Conservation (phyloP, 2,888 invertebrate genomes). For the Timandra comae region DNA sequence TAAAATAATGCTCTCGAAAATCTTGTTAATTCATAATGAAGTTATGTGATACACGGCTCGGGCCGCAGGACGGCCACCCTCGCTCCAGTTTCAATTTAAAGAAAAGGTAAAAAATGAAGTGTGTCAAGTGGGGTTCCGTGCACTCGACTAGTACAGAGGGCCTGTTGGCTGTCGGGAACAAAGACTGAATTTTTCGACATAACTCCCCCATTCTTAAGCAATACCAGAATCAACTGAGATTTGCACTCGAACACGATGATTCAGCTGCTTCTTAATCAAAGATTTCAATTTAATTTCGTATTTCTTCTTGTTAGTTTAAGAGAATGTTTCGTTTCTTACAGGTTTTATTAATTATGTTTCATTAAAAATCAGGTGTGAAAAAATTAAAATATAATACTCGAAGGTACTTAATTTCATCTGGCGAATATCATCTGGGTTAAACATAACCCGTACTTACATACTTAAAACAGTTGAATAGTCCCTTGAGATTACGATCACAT, state of each 20-base stretch:
- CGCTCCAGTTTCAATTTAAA: slow-evolving; percentile 62
- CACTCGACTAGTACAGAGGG: slow-evolving; percentile 50
- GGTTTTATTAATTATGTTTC: too few relatives aligned
- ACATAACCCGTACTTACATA: slow-evolving; percentile 8
- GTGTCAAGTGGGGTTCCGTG: slow-evolving; percentile 69
- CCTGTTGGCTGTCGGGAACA: slow-evolving; percentile 65
- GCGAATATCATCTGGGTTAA: too few relatives aligned
- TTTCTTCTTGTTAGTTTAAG: too few relatives aligned
- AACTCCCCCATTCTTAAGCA: slow-evolving; percentile 43
- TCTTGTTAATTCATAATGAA: slow-evolving; percentile 46
- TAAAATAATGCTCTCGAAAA: slow-evolving; percentile 31
- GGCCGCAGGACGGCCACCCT: slow-evolving; percentile 40
- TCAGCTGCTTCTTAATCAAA: slow-evolving; percentile 32
- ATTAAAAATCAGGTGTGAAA: too few relatives aligned
- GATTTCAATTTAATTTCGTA: slow-evolving; percentile 4
- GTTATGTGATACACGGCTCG: slow-evolving; percentile 39
- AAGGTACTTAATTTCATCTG: too few relatives aligned
- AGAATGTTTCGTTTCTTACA: too few relatives aligned
- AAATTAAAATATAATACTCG: too few relatives aligned
- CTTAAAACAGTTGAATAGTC: slow-evolving; percentile 39
- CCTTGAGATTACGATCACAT: slow-evolving; percentile 33
- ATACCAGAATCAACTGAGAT: slow-evolving; percentile 53
- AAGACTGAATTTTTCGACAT: slow-evolving; percentile 55
- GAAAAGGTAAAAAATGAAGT: slow-evolving; percentile 67
- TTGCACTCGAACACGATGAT: slow-evolving; percentile 40